phyloP scores from a whole-genome alignment of 2,888 invertebrate species.

The Nowickia ferox region DNA sequence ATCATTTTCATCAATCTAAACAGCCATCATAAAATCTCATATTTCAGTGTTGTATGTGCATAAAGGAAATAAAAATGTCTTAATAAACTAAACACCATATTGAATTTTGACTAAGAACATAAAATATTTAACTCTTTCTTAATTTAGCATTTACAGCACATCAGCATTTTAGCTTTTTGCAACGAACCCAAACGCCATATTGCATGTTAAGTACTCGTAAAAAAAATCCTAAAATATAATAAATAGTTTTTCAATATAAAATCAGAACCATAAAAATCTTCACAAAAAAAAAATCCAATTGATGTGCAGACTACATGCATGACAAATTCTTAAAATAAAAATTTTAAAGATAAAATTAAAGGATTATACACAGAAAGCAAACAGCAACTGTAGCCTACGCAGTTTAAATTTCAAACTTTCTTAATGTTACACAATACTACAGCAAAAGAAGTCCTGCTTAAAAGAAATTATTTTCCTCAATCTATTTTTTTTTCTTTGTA shows the following conservation, averaged over 20 bases:
- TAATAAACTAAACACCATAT: not conserved
- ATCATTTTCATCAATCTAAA: too few species aligned
- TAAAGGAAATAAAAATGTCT: not conserved
- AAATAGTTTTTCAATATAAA: constrained; percentile 22
- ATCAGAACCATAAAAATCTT: constrained; percentile 17
- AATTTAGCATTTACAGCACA: not conserved
- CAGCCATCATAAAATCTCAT: too few species aligned
- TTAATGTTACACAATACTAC: not conserved
- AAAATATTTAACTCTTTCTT: not conserved
- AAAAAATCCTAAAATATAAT: constrained; percentile 6
- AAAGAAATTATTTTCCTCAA: too few species aligned
- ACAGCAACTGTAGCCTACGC: too few species aligned
- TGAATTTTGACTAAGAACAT: too few species aligned
- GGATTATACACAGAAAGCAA: not conserved
- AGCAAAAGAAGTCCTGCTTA: too few species aligned
- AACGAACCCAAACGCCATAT: not conserved
- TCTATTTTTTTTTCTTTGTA: not conserved
- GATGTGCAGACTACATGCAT: not conserved
- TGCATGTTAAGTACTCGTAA: not conserved
- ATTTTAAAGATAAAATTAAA: not conserved
- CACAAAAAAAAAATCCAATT: not conserved
- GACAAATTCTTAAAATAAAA: too few species aligned
- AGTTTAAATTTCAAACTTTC: too few species aligned
- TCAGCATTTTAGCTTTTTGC: not conserved
- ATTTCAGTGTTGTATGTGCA: too few species aligned